phyloP scores from a whole-genome alignment of 2,888 invertebrate species.

The Suillia variegata region DNA sequence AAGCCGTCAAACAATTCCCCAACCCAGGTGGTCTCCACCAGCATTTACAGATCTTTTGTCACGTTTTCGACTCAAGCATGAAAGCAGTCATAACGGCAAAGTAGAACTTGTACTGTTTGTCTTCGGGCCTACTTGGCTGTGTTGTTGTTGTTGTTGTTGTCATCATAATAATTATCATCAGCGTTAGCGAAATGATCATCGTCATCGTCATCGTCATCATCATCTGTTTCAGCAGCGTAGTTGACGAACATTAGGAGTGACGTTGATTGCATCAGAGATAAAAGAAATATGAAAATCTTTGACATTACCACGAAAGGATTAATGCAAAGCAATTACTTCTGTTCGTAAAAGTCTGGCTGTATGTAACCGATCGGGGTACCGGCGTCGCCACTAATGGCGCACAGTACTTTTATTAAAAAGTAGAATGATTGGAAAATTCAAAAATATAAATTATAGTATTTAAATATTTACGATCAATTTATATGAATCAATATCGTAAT shows the following conservation, averaged over 20 bases:
- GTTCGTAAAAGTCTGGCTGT: too few relatives aligned
- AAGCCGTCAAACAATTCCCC: too few relatives aligned
- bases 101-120: conserved; percentile 8
- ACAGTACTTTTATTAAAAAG: too few relatives aligned
- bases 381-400: too few relatives aligned
- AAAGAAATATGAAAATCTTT: conserved; percentile 30
- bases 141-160: too few relatives aligned
- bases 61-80: conserved; percentile 7
- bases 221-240: conserved; percentile 1
- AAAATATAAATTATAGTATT: too few relatives aligned
- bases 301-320: conserved; percentile 30
- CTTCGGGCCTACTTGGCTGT: background rate
- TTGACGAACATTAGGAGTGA: conserved; percentile 32
- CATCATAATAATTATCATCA: background rate
- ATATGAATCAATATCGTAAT: too few relatives aligned
- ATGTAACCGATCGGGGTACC: too few relatives aligned
- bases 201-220: background rate
- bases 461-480: too few relatives aligned
- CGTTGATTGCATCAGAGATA: conserved; percentile 31
- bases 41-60: background rate
- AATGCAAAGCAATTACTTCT: conserved; percentile 27
- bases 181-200: background rate
- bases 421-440: too few relatives aligned
- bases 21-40: background rate
- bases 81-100: conserved; percentile 20